Evolutionary conservation across 2,888 invertebrate genomes (phyloP).

Genomic region (Nymphalis c-album): DNA sequence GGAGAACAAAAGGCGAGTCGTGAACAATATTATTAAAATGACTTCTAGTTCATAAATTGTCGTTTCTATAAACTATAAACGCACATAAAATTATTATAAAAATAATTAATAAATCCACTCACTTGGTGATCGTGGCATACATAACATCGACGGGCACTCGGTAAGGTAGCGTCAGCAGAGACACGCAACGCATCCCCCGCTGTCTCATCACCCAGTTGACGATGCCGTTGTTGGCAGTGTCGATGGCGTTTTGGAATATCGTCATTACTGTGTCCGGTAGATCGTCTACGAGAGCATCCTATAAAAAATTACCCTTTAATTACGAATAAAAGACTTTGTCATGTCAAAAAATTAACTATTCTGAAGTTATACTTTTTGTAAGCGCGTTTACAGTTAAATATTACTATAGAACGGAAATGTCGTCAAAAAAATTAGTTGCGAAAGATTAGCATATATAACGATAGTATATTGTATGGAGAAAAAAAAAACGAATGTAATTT

Average conservation of each 20-base stretch:
- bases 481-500: too few relatives aligned
- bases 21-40: too few relatives aligned
- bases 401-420: too few relatives aligned
- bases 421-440: too few relatives aligned
- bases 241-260: constrained; percentile 95
- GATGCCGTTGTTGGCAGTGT: constrained; percentile 94
- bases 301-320: constrained; percentile 21
- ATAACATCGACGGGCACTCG: constrained; percentile 93
- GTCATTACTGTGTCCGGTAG: constrained; percentile 94
- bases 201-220: constrained; percentile 95
- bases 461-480: too few relatives aligned
- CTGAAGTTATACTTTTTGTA: too few relatives aligned
- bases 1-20: too few relatives aligned
- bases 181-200: constrained; percentile 89
- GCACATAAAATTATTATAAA: not conserved
- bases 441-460: too few relatives aligned
- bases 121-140: constrained; percentile 93
- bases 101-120: constrained; percentile 64
- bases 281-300: constrained; percentile 93
- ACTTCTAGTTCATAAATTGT: not conserved
- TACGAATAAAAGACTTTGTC: too few relatives aligned
- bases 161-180: constrained; percentile 91
- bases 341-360: too few relatives aligned
- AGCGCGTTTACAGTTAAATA: too few relatives aligned
- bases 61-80: not conserved